Base-by-base conservation (phyloP, 92 coral and sea anemone species). In the Palythoa heliodiscus region DNA sequence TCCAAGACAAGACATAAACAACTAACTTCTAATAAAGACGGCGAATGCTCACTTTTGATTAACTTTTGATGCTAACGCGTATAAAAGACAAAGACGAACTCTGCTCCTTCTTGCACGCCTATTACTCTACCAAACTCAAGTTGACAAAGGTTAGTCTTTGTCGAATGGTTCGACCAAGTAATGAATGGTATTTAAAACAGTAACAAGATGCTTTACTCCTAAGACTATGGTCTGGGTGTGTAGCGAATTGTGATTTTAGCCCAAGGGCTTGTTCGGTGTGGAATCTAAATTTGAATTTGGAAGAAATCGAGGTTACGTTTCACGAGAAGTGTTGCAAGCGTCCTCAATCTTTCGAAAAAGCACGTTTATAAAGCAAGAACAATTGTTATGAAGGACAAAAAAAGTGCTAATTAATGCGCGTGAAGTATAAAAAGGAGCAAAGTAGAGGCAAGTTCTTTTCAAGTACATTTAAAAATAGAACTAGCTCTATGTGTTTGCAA, bases 1-100 rank as follows among this genome's bases (percentile, higher is more conserved):
- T 64, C 39, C 84, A 64, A 67, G 71, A 79, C 73, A 61, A 11
- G 15, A 20, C 15, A 79, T n/a, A 79, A 79, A 79, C 43, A 79
- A 48, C 84, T 19, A 17, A 61, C 7, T 64, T 58, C 17, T 60
- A 37, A 78, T 16, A 66, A 14, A 64, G 53, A 24, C 54, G 37
- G 57, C n/a, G 55, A 25, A 24, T 47, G n/a, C 25, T 12, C 23
- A 63, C 69, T 63, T 20, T n/a, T 63, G 69, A 63, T 20, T 47
- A 43, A 69, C 22, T 25, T 37, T 69, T 69, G 15, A 25, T 29
- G 17, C 15, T 7, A 69, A 69, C 25, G 69, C 69, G 5, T 63
- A n/a, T n/a, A 7, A 10, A n/a, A 4, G 69, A 63, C n/a, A 43
- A 40, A n/a, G 71, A 16, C 61, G 13, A 4, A 43, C 37, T 37